Conservation (phyloP, 2,797 vertebrate species). For the Gila robusta region DNA sequence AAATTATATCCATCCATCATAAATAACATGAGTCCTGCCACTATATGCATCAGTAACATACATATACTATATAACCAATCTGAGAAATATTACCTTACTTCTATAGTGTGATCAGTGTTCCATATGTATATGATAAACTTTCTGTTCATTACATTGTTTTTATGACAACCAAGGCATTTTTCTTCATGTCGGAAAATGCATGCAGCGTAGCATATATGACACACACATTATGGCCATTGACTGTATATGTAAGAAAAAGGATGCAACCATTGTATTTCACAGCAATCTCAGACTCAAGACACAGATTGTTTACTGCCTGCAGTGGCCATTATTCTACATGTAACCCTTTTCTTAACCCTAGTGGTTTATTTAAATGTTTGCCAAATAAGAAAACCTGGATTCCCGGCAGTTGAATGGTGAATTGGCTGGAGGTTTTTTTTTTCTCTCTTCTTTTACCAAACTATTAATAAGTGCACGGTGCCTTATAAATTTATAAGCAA, state of each 20-base stretch:
- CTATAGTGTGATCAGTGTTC: neutral
- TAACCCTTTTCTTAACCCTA: no score
- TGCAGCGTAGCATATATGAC: neutral
- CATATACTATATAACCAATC: neutral
- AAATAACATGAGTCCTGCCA: neutral
- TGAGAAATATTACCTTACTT: neutral
- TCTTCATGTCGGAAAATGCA: conserved; percentile 17
- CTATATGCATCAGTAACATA: neutral
- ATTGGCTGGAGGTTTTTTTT: no score
- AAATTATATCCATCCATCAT: neutral
- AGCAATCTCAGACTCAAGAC: conserved; percentile 12
- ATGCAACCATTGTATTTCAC: conserved; percentile 21
- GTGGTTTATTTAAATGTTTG: no score
- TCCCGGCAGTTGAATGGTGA: no score
- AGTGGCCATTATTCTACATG: neutral
- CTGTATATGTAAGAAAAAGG: neutral
- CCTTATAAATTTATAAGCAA: no score
- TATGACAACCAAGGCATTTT: neutral
- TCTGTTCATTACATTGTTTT: neutral
- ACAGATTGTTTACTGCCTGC: conserved; percentile 19
- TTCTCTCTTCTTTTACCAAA: no score
- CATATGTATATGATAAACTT: neutral
- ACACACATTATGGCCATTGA: neutral
- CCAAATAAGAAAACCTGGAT: no score
- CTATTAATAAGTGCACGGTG: no score